phyloP scores from a whole-genome alignment of 1,140 invertebrate species.

The Caenorhabditis brenneri region DNA sequence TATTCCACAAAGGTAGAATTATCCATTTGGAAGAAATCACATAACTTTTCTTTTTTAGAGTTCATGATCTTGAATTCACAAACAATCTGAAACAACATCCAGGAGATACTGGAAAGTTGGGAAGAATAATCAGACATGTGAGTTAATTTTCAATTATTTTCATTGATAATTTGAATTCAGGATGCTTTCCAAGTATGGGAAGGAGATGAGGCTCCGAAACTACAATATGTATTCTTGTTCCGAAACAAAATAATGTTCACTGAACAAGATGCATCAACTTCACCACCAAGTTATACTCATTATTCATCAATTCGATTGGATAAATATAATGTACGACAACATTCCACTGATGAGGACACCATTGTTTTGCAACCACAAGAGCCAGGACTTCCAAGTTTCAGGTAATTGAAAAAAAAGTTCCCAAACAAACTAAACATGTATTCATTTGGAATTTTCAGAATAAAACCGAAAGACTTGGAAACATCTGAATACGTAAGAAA shows the following conservation, averaged over 20 bases:
- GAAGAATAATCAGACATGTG: conserved; percentile 87
- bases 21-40: not conserved
- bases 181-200: conserved; percentile 88
- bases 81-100: conserved; percentile 89
- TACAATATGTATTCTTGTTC: conserved; percentile 91
- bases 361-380: conserved; percentile 66
- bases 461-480: conserved; percentile 72
- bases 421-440: too few relatives aligned
- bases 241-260: conserved; percentile 71
- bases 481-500: conserved; percentile 80
- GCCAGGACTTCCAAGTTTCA: conserved; percentile 65
- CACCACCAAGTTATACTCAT: conserved; percentile 48
- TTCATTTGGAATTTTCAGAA: conserved; percentile 45
- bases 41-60: conserved; percentile 72
- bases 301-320: conserved; percentile 61
- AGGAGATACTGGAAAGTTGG: conserved; percentile 87
- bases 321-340: conserved; percentile 65
- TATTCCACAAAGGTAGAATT: conserved; percentile 78
- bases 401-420: too few relatives aligned
- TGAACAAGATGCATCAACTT: conserved; percentile 57
- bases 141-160: not conserved
- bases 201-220: conserved; percentile 78
- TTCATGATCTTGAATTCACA: conserved; percentile 87
- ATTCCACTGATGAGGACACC: conserved; percentile 63
- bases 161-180: conserved; percentile 71